Conservation (phyloP, 2,888 invertebrate species). For the Sinopyrophorus schimmeli region DNA sequence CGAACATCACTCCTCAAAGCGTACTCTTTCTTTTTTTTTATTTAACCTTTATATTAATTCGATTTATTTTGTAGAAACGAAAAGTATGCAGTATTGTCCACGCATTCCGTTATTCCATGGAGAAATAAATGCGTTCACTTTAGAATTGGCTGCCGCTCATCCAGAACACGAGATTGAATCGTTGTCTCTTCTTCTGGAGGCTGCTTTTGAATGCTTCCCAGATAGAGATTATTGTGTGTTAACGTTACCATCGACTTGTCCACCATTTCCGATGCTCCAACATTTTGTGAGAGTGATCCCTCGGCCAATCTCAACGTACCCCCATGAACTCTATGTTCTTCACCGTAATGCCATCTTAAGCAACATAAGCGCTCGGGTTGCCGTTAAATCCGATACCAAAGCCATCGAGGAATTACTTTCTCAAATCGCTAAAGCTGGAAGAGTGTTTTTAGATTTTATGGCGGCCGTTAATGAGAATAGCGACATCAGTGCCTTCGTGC, state of each 20-base stretch:
- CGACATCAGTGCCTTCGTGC: conserved; percentile 42
- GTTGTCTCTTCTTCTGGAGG: conserved; percentile 63
- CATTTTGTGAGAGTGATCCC: conserved; percentile 58
- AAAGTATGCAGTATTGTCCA: not conserved
- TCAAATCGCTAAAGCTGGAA: conserved; percentile 33
- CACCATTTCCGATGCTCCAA: conserved; percentile 60
- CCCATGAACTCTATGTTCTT: conserved; percentile 54
- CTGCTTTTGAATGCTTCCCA: conserved; percentile 69
- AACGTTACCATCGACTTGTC: conserved; percentile 59
- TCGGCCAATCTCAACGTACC: conserved; percentile 48
- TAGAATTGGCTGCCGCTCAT: conserved; percentile 65
- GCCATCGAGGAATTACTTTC: conserved; percentile 38
- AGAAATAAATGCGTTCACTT: conserved; percentile 62
- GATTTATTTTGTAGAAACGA: conserved; percentile 5
- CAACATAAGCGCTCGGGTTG: conserved; percentile 38
- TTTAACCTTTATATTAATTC: not conserved
- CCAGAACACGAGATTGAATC: conserved; percentile 59
- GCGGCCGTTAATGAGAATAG: conserved; percentile 35
- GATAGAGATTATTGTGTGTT: conserved; percentile 66
- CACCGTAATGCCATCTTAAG: conserved; percentile 51
- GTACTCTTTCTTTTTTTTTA: not conserved
- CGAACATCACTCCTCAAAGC: conserved; percentile 13
- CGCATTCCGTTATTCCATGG: conserved; percentile 46
- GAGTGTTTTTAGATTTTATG: conserved; percentile 39
- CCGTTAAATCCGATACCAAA: conserved; percentile 36